Conservation (phyloP, 2,888 invertebrate genomes). For the Dichetophora obliterata region DNA sequence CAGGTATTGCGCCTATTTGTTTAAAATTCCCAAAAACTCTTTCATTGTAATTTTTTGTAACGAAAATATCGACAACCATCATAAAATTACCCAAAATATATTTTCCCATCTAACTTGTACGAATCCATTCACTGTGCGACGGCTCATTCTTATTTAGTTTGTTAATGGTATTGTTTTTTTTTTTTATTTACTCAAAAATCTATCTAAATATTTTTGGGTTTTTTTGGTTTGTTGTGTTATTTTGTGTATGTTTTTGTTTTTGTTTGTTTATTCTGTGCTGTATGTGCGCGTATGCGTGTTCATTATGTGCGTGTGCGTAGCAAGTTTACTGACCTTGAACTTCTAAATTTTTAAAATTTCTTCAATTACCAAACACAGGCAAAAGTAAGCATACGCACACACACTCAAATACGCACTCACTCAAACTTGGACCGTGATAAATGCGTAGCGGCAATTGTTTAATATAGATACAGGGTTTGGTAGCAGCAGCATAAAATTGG, state of each 20-base stretch:
- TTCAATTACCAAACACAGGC: constrained; percentile 29
- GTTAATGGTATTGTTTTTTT: constrained; percentile 11
- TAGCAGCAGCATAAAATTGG: not conserved
- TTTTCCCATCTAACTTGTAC: too few relatives aligned
- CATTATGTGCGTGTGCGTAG: constrained; percentile 53
- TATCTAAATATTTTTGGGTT: constrained; percentile 10
- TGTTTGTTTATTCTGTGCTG: constrained; percentile 32
- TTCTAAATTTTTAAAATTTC: constrained; percentile 51
- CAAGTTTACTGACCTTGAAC: constrained; percentile 70
- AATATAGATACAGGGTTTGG: not conserved
- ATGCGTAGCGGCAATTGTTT: not conserved
- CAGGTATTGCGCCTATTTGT: too few relatives aligned
- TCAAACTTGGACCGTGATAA: not conserved
- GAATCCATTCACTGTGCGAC: too few relatives aligned
- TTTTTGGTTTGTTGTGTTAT: not conserved
- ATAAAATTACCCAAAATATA: too few relatives aligned
- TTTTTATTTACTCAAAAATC: constrained; percentile 13
- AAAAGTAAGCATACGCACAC: not conserved
- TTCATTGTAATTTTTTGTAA: too few relatives aligned
- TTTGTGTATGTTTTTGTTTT: constrained; percentile 23
- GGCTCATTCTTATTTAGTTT: constrained; percentile 7
- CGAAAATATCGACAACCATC: too few relatives aligned
- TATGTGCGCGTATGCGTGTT: constrained; percentile 14
- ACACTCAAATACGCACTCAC: not conserved
- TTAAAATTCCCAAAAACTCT: too few relatives aligned